These are phyloP conservation scores for Tillus elongatus DNA, from an alignment of 2,888 invertebrate species.

Conservation along the genomic window DNA sequence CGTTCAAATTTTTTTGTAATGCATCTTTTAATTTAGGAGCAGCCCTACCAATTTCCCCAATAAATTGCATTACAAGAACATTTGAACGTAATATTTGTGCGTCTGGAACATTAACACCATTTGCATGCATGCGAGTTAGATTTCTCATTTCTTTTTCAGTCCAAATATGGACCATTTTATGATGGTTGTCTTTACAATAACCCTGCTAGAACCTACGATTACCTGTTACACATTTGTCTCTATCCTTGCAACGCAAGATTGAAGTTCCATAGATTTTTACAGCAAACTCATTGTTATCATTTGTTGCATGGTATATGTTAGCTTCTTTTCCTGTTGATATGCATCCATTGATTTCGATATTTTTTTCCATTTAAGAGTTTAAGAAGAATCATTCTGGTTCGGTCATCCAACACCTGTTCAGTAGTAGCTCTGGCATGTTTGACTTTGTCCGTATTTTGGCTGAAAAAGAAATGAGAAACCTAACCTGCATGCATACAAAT, in stretches of 20 bases:
- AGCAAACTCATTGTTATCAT: slow-evolving; percentile 58
- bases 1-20: slow-evolving; percentile 89
- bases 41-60: slow-evolving; percentile 86
- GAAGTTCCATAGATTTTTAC: slow-evolving; percentile 97
- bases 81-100: slow-evolving; percentile 79
- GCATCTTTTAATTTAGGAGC: slow-evolving; percentile 85
- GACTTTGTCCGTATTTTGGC: slow-evolving; percentile 97
- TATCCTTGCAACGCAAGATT: slow-evolving; percentile 92
- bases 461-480: slow-evolving; percentile 97
- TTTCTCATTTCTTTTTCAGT: slow-evolving; percentile 98
- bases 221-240: slow-evolving; percentile 95
- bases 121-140: slow-evolving; percentile 72
- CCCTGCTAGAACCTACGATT: slow-evolving; percentile 92
- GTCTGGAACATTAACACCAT: slow-evolving; percentile 80
- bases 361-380: slow-evolving; percentile 80
- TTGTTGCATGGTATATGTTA: slow-evolving; percentile 93
- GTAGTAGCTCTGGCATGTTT: slow-evolving; percentile 93
- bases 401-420: slow-evolving; percentile 94
- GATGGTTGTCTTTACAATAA: slow-evolving; percentile 87
- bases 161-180: no score
- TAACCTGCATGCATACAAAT: slow-evolving; percentile 72
- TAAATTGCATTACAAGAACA: slow-evolving; percentile 91
- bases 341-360: slow-evolving; percentile 89
- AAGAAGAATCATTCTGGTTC: slow-evolving; percentile 91
- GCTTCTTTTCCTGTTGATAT: slow-evolving; percentile 99